Conservation (phyloP, 2,113 vertebrate genomes). For the Neodontobutis hainanensis region DNA sequence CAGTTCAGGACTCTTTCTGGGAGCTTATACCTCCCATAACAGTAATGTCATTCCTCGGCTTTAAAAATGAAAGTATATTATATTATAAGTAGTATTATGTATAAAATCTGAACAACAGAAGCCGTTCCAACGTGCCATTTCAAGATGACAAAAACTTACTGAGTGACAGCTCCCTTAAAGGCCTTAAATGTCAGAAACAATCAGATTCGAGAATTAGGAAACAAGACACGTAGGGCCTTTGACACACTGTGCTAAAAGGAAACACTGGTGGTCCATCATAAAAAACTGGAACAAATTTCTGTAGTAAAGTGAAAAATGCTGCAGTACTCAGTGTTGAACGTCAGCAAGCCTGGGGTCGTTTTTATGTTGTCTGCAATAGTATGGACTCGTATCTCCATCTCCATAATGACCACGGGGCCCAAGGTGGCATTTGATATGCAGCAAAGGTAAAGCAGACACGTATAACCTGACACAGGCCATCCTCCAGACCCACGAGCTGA, state of each 20-base stretch:
- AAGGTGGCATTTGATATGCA: conserved; percentile 35
- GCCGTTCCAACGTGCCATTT: conserved; percentile 7
- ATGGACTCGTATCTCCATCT: conserved; percentile 19
- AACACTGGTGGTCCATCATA: background rate
- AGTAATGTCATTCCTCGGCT: too few relatives aligned
- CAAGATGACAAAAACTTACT: conserved; percentile 8
- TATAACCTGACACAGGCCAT: conserved; percentile 31
- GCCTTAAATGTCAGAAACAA: conserved; percentile 23
- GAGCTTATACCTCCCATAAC: background rate
- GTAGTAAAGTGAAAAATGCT: conserved; percentile 13
- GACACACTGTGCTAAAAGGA: background rate
- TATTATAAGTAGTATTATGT: conserved; percentile 3
- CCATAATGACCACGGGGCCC: conserved; percentile 21
- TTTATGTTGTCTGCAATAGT: conserved; percentile 9
- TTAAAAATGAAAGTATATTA: too few relatives aligned
- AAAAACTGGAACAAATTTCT: conserved; percentile 3
- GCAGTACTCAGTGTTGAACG: background rate
- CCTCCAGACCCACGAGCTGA: conserved; percentile 8
- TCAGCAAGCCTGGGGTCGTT: conserved; percentile 1
- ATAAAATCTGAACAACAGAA: conserved; percentile 3
- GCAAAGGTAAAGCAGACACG: conserved; percentile 21
- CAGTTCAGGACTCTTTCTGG: conserved; percentile 32
- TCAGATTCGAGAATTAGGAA: background rate
- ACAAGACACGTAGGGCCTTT: background rate
- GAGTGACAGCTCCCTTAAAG: background rate